Base-by-base conservation (phyloP, 2,797 vertebrate species). In the Meriones psammophilus region DNA sequence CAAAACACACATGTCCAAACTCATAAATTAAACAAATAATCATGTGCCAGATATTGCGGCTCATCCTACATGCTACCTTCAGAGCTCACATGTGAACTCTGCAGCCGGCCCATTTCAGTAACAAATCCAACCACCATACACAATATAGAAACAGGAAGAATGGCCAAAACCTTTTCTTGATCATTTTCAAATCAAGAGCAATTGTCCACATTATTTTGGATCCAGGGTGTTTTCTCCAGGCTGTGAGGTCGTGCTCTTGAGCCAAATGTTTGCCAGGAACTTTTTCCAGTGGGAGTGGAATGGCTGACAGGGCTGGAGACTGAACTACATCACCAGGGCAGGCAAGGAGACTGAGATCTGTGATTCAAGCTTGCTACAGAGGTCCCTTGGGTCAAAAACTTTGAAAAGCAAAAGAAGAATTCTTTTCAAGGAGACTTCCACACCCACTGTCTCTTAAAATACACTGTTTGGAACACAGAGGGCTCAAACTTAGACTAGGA, bases 401-500 rank as follows among this genome's bases (percentile, higher is more conserved):
- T 89, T 77, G 6, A 94, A 39, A 28, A 83, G 58, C 68, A 77
- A 86, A 68, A 73, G 46, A 66, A 73, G 20, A 54, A 68, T 91
- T 89, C 50, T 92, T 89, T 93, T 90, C 93, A 85, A 90, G 94
- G 95, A 97, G 89, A 90, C 76, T 60, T 96, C 88, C 91, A 94
- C 96, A 95, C 94, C 96, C 91, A 97, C 96, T 60, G 89, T 54
- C 96, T 97, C 96, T 93, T 88, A 95, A 95, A 97, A 97, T 93
- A 95, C 86, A n/a, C 83, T 62, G 60, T 88, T 96, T 87, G 95
- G 96, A 95, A 92, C 96, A 92, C 64, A 93, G 94, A 77, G 80
- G 96, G 95, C 77, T 96, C 96, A 39, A 88, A 90, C 95, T 94
- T 66, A 92, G 96, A 84, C 50, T 36, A 64, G 92, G 77, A 96